phyloP scores from a whole-genome alignment of 2,113 vertebrate genomes.

The Hiodon alosoides region DNA sequence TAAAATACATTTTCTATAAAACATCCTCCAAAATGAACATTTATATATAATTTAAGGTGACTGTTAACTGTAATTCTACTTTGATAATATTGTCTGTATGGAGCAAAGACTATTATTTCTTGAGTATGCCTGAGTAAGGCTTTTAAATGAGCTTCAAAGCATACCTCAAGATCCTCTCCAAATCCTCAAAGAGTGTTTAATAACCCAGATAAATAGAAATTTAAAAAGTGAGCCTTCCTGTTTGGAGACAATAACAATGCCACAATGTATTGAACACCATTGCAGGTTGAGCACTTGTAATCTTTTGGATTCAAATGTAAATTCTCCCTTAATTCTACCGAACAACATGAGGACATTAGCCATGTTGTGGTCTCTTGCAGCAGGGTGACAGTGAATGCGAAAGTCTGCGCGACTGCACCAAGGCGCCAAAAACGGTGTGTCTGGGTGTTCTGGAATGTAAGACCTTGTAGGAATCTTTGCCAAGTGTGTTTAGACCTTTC shows the following conservation, averaged over 20 bases:
- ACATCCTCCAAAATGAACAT: too few relatives aligned
- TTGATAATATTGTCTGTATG: too few relatives aligned
- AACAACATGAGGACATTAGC: background rate
- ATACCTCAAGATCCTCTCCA: conserved; percentile 1
- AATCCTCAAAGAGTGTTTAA: background rate
- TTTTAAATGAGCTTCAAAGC: conserved; percentile 1
- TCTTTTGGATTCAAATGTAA: background rate
- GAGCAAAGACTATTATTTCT: conserved; percentile 5
- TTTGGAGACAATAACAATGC: too few relatives aligned
- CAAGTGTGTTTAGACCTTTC: too few relatives aligned
- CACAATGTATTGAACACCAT: too few relatives aligned
- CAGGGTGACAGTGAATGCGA: too few relatives aligned
- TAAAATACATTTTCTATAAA: too few relatives aligned
- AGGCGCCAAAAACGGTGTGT: background rate
- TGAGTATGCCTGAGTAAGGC: background rate
- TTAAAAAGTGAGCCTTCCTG: background rate
- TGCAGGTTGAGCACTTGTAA: background rate
- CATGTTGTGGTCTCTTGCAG: background rate
- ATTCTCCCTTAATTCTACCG: background rate
- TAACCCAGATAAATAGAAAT: background rate
- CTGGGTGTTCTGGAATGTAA: background rate
- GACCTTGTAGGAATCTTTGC: too few relatives aligned
- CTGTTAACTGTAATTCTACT: too few relatives aligned
- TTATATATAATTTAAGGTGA: too few relatives aligned
- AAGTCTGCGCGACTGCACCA: too few relatives aligned